A percentile compares a stretch with the other conserved stretches of the same genome.
phyloP scores from a whole-genome alignment of 2,888 invertebrate genomes.

The Thera britannica region DNA sequence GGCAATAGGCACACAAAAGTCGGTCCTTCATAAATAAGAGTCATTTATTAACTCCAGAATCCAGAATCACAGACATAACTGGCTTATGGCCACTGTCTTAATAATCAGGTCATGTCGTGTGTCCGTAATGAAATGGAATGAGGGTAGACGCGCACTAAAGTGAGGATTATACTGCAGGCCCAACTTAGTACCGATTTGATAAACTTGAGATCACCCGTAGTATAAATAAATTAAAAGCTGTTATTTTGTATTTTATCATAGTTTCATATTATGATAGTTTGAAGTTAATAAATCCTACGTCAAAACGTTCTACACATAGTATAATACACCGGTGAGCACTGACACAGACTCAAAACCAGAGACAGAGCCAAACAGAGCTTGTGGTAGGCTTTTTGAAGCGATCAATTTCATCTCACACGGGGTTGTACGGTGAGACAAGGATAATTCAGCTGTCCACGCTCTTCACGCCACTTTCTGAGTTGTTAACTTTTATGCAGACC shows the following conservation, averaged over 20 bases:
- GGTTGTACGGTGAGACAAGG: neutral
- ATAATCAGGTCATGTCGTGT: conserved; percentile 41
- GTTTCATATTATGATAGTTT: neutral
- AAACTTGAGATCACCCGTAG: conserved; percentile 9
- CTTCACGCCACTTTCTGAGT: conserved; percentile 44
- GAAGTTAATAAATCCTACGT: too few relatives aligned
- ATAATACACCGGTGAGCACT: too few relatives aligned
- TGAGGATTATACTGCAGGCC: conserved; percentile 32
- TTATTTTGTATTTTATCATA: neutral
- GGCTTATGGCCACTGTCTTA: conserved; percentile 33
- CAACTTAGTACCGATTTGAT: conserved; percentile 22
- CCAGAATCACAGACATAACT: conserved; percentile 25
- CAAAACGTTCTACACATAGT: too few relatives aligned
- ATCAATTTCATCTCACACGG: too few relatives aligned
- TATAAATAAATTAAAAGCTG: conserved; percentile 3
- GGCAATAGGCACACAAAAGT: too few relatives aligned
- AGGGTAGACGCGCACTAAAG: conserved; percentile 34
- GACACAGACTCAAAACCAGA: too few relatives aligned
- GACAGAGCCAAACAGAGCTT: too few relatives aligned
- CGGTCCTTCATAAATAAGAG: conserved; percentile 5
- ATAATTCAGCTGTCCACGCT: conserved; percentile 43
- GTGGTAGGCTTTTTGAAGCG: too few relatives aligned
- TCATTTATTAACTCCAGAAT: conserved; percentile 16
- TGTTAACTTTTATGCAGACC: conserved; percentile 54
- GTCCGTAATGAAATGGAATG: conserved; percentile 45